These are phyloP conservation scores for Ammospiza caudacuta DNA, from an alignment of 2,113 vertebrate genomes.

Conservation along the genomic window DNA sequence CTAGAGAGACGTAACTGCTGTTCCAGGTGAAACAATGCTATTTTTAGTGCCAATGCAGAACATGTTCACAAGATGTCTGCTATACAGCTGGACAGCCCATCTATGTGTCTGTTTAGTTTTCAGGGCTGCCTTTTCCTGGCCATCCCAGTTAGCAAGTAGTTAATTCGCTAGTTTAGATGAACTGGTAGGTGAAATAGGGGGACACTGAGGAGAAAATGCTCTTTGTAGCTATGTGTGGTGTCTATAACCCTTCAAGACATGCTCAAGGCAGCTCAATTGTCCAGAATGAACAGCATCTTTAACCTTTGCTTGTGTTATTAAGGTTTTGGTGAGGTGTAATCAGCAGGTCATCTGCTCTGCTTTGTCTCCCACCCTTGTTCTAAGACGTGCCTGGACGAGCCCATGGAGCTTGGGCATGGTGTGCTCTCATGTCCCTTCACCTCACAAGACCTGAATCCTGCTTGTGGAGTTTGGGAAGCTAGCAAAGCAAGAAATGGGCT, in stretches of 20 bases:
- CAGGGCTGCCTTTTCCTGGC: neutral
- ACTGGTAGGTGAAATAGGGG: neutral
- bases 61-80: neutral
- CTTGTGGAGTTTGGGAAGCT: neutral
- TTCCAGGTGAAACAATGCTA: neutral
- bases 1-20: neutral
- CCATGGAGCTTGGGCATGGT: accelerated
- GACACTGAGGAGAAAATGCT: neutral
- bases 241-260: neutral
- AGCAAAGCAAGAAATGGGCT: neutral
- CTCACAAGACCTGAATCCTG: neutral
- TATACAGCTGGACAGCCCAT: neutral
- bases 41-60: neutral
- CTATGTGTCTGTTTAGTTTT: neutral
- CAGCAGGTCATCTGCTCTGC: neutral
- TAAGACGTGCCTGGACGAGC: neutral
- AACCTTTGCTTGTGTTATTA: neutral
- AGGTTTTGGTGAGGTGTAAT: neutral
- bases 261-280: neutral
- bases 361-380: neutral
- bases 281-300: neutral
- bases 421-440: neutral
- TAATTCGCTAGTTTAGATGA: neutral
- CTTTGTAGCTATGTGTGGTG: neutral
- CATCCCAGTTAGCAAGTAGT: neutral